phyloP scores from a whole-genome alignment of 2,888 invertebrate species.

The Cheilosia impressa region DNA sequence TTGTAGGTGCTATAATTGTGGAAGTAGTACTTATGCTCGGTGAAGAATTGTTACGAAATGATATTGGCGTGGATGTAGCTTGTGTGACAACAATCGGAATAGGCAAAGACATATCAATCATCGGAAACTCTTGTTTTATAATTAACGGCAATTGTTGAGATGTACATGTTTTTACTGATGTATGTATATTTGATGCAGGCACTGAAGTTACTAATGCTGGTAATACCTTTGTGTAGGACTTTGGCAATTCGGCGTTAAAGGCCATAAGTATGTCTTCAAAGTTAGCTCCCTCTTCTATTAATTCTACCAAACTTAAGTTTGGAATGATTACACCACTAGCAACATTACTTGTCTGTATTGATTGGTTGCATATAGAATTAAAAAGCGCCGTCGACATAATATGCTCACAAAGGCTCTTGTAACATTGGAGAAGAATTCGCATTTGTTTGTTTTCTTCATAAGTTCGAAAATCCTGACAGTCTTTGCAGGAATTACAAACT shows the following conservation, averaged over 20 bases:
- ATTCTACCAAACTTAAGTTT: constrained; percentile 87
- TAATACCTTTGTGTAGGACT: constrained; percentile 88
- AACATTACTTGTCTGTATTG: constrained; percentile 84
- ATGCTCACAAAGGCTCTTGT: constrained; percentile 94
- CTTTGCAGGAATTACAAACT: constrained; percentile 93
- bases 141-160: constrained; percentile 54
- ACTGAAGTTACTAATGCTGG: constrained; percentile 87
- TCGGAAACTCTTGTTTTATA: constrained; percentile 65
- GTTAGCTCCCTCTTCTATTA: constrained; percentile 91
- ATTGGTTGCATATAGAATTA: constrained; percentile 81
- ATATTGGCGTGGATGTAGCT: constrained; percentile 25
- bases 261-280: constrained; percentile 91
- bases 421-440: constrained; percentile 92
- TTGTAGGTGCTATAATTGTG: constrained; percentile 44
- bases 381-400: constrained; percentile 90
- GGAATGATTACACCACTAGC: constrained; percentile 76
- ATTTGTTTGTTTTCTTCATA: constrained; percentile 93
- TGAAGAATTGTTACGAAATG: constrained; percentile 61
- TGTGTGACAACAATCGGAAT: constrained; percentile 41
- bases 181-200: constrained; percentile 76
- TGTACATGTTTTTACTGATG: constrained; percentile 17
- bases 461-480: constrained; percentile 90
- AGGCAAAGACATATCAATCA: constrained; percentile 50
- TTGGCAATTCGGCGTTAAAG: constrained; percentile 88
- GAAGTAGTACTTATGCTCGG: constrained; percentile 53